phyloP scores from a whole-genome alignment of 2,797 vertebrate species.

The Fundulus diaphanus region DNA sequence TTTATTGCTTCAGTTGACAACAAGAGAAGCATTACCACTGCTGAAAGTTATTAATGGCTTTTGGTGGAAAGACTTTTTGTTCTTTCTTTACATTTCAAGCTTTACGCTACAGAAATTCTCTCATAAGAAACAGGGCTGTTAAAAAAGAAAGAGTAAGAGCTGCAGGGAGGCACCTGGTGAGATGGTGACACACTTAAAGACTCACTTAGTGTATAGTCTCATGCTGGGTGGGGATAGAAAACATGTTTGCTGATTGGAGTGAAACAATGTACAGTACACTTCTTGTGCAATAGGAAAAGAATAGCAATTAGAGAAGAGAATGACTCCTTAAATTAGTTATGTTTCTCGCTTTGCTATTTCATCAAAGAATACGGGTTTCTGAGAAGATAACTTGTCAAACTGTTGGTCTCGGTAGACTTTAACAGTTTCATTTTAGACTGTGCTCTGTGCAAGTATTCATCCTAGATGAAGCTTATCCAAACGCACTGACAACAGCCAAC shows the following conservation, averaged over 20 bases:
- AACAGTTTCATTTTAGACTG: slow-evolving; percentile 34
- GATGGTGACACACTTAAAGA: slow-evolving; percentile 26
- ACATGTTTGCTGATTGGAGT: slow-evolving; percentile 14
- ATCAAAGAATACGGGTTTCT: slow-evolving; percentile 20
- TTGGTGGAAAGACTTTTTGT: neutral
- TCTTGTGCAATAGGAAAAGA: slow-evolving; percentile 13
- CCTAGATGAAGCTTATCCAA: slow-evolving; percentile 44
- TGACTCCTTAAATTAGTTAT: neutral
- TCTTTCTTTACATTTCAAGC: neutral
- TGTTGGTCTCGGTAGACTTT: slow-evolving; percentile 23
- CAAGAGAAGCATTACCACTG: slow-evolving; percentile 10
- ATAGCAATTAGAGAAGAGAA: slow-evolving; percentile 8
- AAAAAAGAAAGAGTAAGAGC: slow-evolving; percentile 34
- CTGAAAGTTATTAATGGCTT: neutral
- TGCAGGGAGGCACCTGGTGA: slow-evolving; percentile 14
- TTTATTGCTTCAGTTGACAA: neutral
- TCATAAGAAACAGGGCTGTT: slow-evolving; percentile 13
- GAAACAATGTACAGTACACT: neutral
- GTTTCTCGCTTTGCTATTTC: slow-evolving; percentile 6
- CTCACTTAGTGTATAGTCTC: slow-evolving; percentile 11
- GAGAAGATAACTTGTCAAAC: slow-evolving; percentile 44
- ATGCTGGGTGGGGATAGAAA: slow-evolving; percentile 43
- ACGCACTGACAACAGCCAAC: slow-evolving; percentile 23
- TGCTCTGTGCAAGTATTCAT: slow-evolving; percentile 39
- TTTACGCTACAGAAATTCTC: slow-evolving; percentile 9